Conservation (phyloP, 2,888 invertebrate genomes). For the Agrochola lychnidis region DNA sequence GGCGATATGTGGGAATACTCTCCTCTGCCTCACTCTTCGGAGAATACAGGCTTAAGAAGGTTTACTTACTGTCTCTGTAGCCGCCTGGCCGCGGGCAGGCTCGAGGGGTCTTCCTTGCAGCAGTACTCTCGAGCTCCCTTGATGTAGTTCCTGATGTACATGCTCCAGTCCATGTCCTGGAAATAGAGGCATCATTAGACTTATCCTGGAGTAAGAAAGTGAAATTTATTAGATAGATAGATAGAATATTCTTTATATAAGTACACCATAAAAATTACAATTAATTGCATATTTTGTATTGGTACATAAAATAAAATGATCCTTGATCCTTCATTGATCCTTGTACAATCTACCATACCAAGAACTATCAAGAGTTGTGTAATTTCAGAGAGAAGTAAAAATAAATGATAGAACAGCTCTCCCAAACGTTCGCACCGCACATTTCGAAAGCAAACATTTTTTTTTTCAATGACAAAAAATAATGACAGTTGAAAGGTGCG, state of each 20-base stretch:
- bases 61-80: conserved; percentile 90
- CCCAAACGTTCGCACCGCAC: neutral
- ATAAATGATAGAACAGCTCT: neutral
- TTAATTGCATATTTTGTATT: too few relatives aligned
- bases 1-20: neutral
- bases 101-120: conserved; percentile 95
- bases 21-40: neutral
- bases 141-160: conserved; percentile 90
- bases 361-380: too few relatives aligned
- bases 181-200: conserved; percentile 10
- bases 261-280: too few relatives aligned
- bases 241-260: too few relatives aligned
- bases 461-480: too few relatives aligned
- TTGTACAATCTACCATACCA: too few relatives aligned
- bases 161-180: conserved; percentile 81
- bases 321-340: too few relatives aligned
- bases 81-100: conserved; percentile 93
- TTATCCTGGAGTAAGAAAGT: neutral
- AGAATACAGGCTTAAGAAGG: neutral
- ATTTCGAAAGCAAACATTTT: too few relatives aligned
- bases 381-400: neutral
- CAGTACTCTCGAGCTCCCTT: conserved; percentile 96
- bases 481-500: too few relatives aligned
- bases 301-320: too few relatives aligned
- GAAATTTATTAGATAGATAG: too few relatives aligned